Percentiles rank a stretch among this genome's conserved stretches.
Conservation (phyloP, 2,797 vertebrate genomes). For the Acrossocheilus fasciatus region DNA sequence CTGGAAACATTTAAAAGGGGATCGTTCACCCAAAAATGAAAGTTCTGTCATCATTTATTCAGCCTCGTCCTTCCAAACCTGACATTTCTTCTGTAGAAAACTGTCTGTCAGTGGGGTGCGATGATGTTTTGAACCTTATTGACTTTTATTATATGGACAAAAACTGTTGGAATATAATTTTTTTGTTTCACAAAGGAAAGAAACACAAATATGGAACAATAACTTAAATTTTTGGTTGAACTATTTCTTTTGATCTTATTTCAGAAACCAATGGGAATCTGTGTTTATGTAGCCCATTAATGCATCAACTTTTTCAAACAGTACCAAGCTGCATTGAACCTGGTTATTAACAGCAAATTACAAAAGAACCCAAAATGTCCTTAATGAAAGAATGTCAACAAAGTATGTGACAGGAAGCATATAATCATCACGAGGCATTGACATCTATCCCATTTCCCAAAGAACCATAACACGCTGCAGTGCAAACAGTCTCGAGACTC, state of each 20-base stretch:
- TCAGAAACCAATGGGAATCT: conserved; percentile 26
- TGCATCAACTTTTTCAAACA: conserved; percentile 7
- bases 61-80: neutral
- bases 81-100: neutral
- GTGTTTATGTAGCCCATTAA: conserved; percentile 26
- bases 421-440: conserved; percentile 24
- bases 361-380: conserved; percentile 20
- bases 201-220: neutral
- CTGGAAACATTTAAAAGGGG: conserved; percentile 29
- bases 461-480: neutral
- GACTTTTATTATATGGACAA: neutral
- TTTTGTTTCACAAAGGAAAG: neutral
- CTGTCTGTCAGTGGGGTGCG: neutral
- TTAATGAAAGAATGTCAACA: conserved; percentile 43
- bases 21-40: neutral
- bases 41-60: neutral
- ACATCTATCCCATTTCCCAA: conserved; percentile 34
- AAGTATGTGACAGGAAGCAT: conserved; percentile 36
- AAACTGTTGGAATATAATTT: neutral
- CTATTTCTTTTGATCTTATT: neutral
- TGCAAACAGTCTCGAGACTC: neutral
- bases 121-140: neutral
- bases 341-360: conserved; percentile 39
- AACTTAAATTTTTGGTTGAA: neutral
- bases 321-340: neutral